Percentiles rank a stretch among this genome's conserved stretches.
phyloP scores from a whole-genome alignment of 2,797 vertebrate species.

The Rhinella marina region DNA sequence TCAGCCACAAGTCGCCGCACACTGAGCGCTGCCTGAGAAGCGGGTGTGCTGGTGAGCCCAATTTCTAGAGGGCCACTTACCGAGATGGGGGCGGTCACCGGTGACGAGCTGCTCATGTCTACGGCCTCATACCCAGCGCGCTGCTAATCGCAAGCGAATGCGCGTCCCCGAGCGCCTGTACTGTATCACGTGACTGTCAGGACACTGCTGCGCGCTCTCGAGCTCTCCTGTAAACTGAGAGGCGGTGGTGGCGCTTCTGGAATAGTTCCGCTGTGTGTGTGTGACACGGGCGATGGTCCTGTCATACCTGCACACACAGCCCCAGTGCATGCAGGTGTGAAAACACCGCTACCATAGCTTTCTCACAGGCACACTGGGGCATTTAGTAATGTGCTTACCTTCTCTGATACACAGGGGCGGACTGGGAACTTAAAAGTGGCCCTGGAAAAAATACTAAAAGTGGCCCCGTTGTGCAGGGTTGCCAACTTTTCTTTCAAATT shows the following conservation, averaged over 20 bases:
- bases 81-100: constrained; percentile 57
- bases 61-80: constrained; percentile 48
- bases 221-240: background rate
- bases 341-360: too few relatives aligned
- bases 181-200: constrained; percentile 42
- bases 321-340: too few relatives aligned
- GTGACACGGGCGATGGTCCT: too few relatives aligned
- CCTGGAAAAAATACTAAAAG: too few relatives aligned
- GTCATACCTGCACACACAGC: too few relatives aligned
- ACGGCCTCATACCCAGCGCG: constrained; percentile 55
- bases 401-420: too few relatives aligned
- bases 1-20: background rate
- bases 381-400: too few relatives aligned
- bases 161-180: constrained; percentile 10
- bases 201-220: background rate
- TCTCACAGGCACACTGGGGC: too few relatives aligned
- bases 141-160: constrained; percentile 27
- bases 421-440: too few relatives aligned
- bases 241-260: background rate
- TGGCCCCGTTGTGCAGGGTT: too few relatives aligned
- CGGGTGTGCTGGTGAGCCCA: background rate
- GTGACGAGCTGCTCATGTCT: constrained; percentile 60
- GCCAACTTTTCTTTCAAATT: too few relatives aligned
- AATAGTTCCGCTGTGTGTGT: too few relatives aligned
- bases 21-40: background rate